A percentile compares a stretch with the other conserved stretches of the same genome.
Conservation (phyloP, 1,140 invertebrate species). For the Prorops nasuta region DNA sequence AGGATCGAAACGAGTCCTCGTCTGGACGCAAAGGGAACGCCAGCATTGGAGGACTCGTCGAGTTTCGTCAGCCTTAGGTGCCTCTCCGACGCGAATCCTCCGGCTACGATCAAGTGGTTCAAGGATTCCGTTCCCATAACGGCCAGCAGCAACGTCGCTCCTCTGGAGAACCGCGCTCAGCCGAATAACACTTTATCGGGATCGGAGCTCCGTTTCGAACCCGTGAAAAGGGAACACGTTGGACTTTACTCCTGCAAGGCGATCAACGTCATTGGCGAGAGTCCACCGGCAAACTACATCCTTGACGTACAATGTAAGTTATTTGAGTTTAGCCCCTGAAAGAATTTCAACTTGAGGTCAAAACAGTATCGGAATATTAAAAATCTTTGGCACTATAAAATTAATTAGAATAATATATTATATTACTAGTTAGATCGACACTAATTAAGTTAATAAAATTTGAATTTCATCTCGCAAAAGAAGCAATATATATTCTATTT, state of each 20-base stretch:
- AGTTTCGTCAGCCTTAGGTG: slow-evolving; percentile 74
- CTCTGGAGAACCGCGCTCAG: slow-evolving; percentile 17
- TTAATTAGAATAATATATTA: background rate
- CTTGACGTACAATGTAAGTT: slow-evolving; percentile 86
- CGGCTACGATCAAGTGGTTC: slow-evolving; percentile 78
- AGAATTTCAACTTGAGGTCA: too few species aligned
- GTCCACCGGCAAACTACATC: slow-evolving; percentile 73
- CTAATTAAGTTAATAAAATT: too few species aligned
- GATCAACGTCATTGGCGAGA: slow-evolving; percentile 75
- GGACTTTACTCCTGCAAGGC: slow-evolving; percentile 82
- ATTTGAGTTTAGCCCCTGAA: background rate
- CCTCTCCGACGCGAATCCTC: slow-evolving; percentile 80
- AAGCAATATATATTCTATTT: too few species aligned
- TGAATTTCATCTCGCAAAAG: too few species aligned
- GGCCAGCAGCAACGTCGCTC: slow-evolving; percentile 12
- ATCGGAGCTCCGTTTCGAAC: slow-evolving; percentile 68
- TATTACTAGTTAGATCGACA: too few species aligned
- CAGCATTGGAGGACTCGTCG: slow-evolving; percentile 44
- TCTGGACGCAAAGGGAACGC: slow-evolving; percentile 27
- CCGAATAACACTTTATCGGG: slow-evolving; percentile 42
- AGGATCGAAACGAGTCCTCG: slow-evolving; percentile 45
- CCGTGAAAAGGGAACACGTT: slow-evolving; percentile 65
- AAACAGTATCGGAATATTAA: too few species aligned
- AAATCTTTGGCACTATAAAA: background rate
- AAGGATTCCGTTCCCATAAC: slow-evolving; percentile 49